A percentile compares a stretch with the other conserved stretches of the same genome.
phyloP scores from a whole-genome alignment of 2,888 invertebrate species.

The Ochropleura leucogaster region DNA sequence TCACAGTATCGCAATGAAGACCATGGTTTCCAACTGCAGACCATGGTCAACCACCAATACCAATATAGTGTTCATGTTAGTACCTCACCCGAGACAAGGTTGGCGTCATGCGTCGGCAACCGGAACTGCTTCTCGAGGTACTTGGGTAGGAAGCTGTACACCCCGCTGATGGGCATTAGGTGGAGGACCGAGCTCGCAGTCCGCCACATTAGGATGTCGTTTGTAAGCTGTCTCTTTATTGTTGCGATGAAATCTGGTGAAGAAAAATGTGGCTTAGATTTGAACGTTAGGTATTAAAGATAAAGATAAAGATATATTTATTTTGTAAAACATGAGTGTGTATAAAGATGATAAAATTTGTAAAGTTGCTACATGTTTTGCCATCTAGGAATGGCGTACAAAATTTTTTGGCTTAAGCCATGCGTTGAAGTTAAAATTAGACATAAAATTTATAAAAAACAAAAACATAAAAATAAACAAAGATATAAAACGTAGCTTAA shows the following conservation, averaged over 20 bases:
- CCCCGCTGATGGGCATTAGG: slow-evolving; percentile 96
- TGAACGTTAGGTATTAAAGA: background rate
- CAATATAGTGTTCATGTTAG: slow-evolving; percentile 70
- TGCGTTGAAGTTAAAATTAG: too few relatives aligned
- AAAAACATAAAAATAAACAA: too few relatives aligned
- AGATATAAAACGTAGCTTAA: too few relatives aligned
- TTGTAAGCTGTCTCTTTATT: slow-evolving; percentile 93
- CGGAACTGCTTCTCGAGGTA: slow-evolving; percentile 98
- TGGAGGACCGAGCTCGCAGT: slow-evolving; percentile 97
- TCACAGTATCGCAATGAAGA: background rate
- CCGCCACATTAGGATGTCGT: slow-evolving; percentile 97
- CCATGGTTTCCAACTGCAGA: slow-evolving; percentile 9
- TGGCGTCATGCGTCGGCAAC: slow-evolving; percentile 96
- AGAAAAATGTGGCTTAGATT: background rate
- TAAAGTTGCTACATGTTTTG: too few relatives aligned
- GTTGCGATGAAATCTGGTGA: slow-evolving; percentile 86
- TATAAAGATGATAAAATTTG: too few relatives aligned
- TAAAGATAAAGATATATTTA: too few relatives aligned
- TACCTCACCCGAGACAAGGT: slow-evolving; percentile 96
- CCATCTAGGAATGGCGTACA: too few relatives aligned
- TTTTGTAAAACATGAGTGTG: too few relatives aligned
- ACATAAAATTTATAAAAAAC: too few relatives aligned
- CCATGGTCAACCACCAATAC: slow-evolving; percentile 45
- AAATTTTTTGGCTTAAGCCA: too few relatives aligned
- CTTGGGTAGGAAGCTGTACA: slow-evolving; percentile 98